phyloP scores from a whole-genome alignment of 2,888 invertebrate species.

The Coelopa pilipes region DNA sequence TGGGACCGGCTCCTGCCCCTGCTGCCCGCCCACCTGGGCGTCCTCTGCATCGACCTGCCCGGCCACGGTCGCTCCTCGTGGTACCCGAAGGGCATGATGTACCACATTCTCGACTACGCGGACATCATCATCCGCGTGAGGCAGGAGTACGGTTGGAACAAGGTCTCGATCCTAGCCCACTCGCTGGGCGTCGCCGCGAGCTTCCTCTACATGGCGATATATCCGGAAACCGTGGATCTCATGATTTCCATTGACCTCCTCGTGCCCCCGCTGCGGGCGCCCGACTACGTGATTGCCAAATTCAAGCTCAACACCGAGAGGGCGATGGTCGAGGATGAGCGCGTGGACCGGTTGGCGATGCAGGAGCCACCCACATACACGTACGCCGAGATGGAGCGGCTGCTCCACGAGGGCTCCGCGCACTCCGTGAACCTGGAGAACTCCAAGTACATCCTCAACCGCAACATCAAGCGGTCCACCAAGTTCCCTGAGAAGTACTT shows the following conservation, averaged over 20 bases:
- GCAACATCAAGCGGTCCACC: slow-evolving; percentile 69
- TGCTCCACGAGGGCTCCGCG: slow-evolving; percentile 69
- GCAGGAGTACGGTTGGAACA: slow-evolving; percentile 74
- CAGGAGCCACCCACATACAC: slow-evolving; percentile 71
- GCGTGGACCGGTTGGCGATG: slow-evolving; percentile 44
- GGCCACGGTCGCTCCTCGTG: slow-evolving; percentile 77
- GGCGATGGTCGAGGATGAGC: slow-evolving; percentile 65
- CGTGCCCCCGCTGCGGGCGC: slow-evolving; percentile 34
- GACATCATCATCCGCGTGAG: slow-evolving; percentile 69
- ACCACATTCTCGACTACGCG: slow-evolving; percentile 59
- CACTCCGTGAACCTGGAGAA: slow-evolving; percentile 70
- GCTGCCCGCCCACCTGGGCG: slow-evolving; percentile 67
- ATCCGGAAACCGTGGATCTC: slow-evolving; percentile 58
- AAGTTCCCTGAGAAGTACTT: slow-evolving; percentile 70
- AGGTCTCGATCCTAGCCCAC: slow-evolving; percentile 75
- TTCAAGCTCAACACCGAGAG: slow-evolving; percentile 60
- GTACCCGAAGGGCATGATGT: slow-evolving; percentile 71
- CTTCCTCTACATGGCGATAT: slow-evolving; percentile 72
- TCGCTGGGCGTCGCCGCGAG: slow-evolving; percentile 73
- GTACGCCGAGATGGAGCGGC: slow-evolving; percentile 70
- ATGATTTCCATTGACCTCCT: slow-evolving; percentile 56
- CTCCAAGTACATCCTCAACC: slow-evolving; percentile 68
- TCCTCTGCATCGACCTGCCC: slow-evolving; percentile 75
- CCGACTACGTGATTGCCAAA: slow-evolving; percentile 26
- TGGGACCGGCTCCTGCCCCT: slow-evolving; percentile 76